These are phyloP conservation scores for Lasaia peninsularis DNA, from an alignment of 1,140 invertebrate species.

Conservation along the genomic window DNA sequence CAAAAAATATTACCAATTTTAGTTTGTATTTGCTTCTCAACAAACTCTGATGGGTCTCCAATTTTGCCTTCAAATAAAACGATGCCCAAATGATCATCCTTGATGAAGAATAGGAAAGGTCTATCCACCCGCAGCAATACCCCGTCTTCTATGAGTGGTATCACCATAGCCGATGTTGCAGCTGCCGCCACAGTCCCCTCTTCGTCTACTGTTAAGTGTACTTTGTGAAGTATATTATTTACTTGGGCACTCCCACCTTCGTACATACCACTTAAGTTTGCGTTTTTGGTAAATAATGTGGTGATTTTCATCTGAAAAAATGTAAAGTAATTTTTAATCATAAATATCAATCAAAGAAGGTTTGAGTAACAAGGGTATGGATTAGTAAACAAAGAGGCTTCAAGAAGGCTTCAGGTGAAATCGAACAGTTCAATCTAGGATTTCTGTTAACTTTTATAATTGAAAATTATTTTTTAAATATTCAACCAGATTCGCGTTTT, in stretches of 20 bases:
- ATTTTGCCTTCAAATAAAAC: conserved; percentile 84
- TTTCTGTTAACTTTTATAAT: no score
- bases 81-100: conserved; percentile 78
- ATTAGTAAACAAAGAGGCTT: no score
- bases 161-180: conserved; percentile 79
- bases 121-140: conserved; percentile 75
- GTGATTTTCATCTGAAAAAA: conserved; percentile 79
- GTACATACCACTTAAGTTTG: conserved; percentile 81
- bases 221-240: conserved; percentile 82
- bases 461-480: no score
- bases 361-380: no score
- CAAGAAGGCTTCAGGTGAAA: no score
- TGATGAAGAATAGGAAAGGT: conserved; percentile 86
- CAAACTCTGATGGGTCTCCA: conserved; percentile 63
- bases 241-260: conserved; percentile 70
- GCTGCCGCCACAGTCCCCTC: conserved; percentile 84
- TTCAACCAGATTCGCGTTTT: no score
- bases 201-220: conserved; percentile 85
- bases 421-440: no score
- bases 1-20: neutral
- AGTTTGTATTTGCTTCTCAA: conserved; percentile 17
- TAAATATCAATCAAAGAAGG: no score
- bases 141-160: conserved; percentile 78
- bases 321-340: no score
- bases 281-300: conserved; percentile 78